Evolutionary conservation across 2,797 vertebrate species (phyloP).

Genomic region (Cynodonichthys magdalenae): DNA sequence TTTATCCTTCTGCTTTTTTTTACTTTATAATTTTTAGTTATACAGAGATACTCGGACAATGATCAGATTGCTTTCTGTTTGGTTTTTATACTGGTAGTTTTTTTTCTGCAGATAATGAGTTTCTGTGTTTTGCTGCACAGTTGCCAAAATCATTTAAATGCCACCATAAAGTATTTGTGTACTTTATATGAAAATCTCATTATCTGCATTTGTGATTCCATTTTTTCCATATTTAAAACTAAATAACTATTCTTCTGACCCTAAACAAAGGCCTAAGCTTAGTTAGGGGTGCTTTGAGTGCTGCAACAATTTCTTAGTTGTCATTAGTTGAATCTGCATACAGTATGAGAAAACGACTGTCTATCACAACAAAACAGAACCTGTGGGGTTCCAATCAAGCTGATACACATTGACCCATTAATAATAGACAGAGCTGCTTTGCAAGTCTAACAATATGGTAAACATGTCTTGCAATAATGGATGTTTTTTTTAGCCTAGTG

Average conservation of each 20-base stretch:
- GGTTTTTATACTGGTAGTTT: neutral
- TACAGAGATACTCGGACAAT: too few species aligned
- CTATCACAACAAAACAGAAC: slow-evolving; percentile 55
- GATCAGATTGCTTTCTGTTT: neutral
- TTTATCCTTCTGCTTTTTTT: too few species aligned
- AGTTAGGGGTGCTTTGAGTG: slow-evolving; percentile 21
- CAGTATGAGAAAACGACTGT: slow-evolving; percentile 16
- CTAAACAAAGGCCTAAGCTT: slow-evolving; percentile 30
- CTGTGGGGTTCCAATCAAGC: slow-evolving; percentile 46
- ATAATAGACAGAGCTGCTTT: slow-evolving; percentile 46
- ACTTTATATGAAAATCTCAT: slow-evolving; percentile 29
- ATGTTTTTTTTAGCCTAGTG: slow-evolving; percentile 19
- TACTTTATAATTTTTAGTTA: too few species aligned
- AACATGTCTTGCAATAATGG: slow-evolving; percentile 18
- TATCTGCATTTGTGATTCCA: slow-evolving; percentile 26
- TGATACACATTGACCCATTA: slow-evolving; percentile 57
- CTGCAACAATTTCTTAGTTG: slow-evolving; percentile 27
- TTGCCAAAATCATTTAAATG: slow-evolving; percentile 30
- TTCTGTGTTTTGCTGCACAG: slow-evolving; percentile 5
- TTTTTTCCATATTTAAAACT: neutral
- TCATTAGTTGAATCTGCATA: slow-evolving; percentile 30
- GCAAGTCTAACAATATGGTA: slow-evolving; percentile 41
- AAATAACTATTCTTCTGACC: slow-evolving; percentile 9
- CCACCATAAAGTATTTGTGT: slow-evolving; percentile 6
- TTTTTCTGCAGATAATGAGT: slow-evolving; percentile 3